phyloP scores from a whole-genome alignment of 37 sponge, comb jelly and placozoan genomes.

The Tethya wilhelma region DNA sequence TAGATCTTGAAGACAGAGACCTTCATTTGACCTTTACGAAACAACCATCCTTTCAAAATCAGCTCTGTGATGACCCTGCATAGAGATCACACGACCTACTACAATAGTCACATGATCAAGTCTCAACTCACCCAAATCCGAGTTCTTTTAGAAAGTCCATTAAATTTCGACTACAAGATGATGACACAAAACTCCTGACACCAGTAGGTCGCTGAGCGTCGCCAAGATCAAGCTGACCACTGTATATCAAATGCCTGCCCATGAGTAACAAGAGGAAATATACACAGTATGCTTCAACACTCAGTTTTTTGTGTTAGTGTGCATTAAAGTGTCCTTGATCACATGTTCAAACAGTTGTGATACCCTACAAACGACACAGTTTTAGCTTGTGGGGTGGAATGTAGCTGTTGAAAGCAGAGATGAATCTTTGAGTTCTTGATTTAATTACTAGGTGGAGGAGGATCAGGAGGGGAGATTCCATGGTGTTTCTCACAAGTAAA shows the following conservation, averaged over 20 bases:
- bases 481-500: constrained; percentile 99
- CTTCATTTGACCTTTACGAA: constrained; percentile 68
- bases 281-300: no score
- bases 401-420: no score
- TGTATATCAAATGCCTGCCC: constrained; percentile 65
- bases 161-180: constrained; percentile 62
- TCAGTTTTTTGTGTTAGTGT: background rate
- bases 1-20: constrained; percentile 52
- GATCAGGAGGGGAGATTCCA: constrained; percentile 75
- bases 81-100: no score
- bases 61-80: constrained; percentile 54
- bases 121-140: constrained; percentile 59
- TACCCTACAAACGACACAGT: no score
- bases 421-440: no score
- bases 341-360: no score
- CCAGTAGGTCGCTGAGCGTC: constrained; percentile 35
- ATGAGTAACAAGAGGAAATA: background rate
- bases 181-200: constrained; percentile 53
- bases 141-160: constrained; percentile 67
- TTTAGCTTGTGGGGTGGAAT: no score
- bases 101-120: no score
- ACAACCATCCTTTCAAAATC: constrained; percentile 60
- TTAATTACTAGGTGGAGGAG: background rate
- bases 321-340: no score
- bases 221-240: constrained; percentile 64